Percentiles rank a stretch among this genome's conserved stretches.
phyloP scores from a whole-genome alignment of 2,797 vertebrate genomes.

The Sebastes taczanowskii region DNA sequence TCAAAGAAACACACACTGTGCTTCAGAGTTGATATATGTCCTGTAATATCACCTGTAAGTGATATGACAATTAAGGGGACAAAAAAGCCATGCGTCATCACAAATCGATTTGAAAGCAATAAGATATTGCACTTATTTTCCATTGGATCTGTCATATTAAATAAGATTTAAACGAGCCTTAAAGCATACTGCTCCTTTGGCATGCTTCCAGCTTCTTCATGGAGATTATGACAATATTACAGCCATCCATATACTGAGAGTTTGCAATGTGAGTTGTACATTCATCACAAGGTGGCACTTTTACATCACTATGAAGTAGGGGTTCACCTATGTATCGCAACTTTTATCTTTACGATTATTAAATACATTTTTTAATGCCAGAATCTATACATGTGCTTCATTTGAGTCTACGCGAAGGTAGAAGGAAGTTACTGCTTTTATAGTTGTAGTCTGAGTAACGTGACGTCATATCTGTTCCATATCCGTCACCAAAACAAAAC shows the following conservation, averaged over 20 bases:
- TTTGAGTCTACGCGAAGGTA: no score
- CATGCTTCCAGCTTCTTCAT: background rate
- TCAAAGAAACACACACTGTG: conserved; percentile 2
- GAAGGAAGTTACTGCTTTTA: no score
- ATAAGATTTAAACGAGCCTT: background rate
- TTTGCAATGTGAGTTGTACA: background rate
- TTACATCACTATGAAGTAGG: background rate
- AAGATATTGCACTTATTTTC: background rate
- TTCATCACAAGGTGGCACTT: background rate
- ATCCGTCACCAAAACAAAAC: no score
- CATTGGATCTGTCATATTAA: background rate
- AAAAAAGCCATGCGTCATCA: background rate
- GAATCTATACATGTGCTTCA: no score
- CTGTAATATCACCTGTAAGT: conserved; percentile 32
- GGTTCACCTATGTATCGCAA: no score
- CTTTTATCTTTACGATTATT: no score
- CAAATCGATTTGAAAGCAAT: conserved; percentile 15
- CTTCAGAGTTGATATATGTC: conserved; percentile 19
- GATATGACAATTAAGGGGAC: background rate
- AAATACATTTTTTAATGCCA: no score
- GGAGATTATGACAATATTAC: background rate
- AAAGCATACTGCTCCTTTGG: background rate
- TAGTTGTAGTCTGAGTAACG: no score
- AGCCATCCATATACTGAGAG: background rate
- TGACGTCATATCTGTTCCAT: no score